Percentiles rank a stretch among this genome's conserved stretches.
These are phyloP conservation scores for Cremastinae sp. DNA, from an alignment of 2,888 invertebrate genomes.

Conservation along the genomic window DNA sequence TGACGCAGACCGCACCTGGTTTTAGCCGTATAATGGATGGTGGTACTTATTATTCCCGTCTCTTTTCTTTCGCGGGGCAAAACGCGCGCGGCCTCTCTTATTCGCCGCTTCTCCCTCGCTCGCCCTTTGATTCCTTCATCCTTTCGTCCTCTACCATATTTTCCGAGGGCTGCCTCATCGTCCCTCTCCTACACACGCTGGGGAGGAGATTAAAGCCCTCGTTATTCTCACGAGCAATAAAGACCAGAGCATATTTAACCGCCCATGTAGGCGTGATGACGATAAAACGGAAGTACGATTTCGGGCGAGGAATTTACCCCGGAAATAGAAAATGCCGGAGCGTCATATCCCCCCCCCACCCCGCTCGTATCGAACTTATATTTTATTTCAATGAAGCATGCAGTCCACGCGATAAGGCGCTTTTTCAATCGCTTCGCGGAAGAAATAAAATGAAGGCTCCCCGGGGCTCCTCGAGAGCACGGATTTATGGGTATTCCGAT, in stretches of 20 bases:
- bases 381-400: too few species aligned
- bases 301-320: neutral
- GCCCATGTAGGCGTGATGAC: slow-evolving; percentile 21
- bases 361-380: too few species aligned
- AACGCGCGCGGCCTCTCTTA: slow-evolving; percentile 12
- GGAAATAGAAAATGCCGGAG: slow-evolving; percentile 4
- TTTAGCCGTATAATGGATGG: slow-evolving; percentile 57
- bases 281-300: slow-evolving; percentile 25
- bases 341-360: too few species aligned
- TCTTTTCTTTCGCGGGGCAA: slow-evolving; percentile 16
- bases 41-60: slow-evolving; percentile 24
- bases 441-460: too few species aligned
- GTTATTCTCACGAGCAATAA: slow-evolving; percentile 59
- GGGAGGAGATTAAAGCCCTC: slow-evolving; percentile 44
- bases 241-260: slow-evolving; percentile 22
- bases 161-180: slow-evolving; percentile 26
- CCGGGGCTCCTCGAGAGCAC: too few species aligned
- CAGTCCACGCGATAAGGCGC: too few species aligned
- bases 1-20: slow-evolving; percentile 57
- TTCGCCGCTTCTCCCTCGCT: slow-evolving; percentile 18
- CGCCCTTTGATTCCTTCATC: slow-evolving; percentile 29
- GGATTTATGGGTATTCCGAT: neutral
- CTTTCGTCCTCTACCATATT: slow-evolving; percentile 45
- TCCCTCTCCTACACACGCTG: slow-evolving; percentile 5
- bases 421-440: too few species aligned